Percentiles rank a stretch among this genome's conserved stretches.
Conservation (phyloP, 2,797 vertebrate species). For the Falco naumanni region DNA sequence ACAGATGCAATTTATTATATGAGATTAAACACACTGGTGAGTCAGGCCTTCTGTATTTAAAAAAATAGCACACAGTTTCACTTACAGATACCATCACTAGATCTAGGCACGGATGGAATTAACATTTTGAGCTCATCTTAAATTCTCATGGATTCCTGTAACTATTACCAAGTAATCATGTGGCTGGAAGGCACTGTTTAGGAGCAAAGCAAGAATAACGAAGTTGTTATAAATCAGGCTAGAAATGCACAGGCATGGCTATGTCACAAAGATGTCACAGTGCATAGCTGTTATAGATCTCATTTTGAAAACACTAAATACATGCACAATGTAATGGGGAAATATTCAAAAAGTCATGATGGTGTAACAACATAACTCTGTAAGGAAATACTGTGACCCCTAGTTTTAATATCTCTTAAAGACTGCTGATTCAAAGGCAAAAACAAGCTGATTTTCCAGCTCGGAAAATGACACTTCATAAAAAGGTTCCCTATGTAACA, state of each 20-base stretch:
- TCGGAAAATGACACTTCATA: neutral
- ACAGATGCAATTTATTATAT: constrained; percentile 57
- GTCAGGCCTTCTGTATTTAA: constrained; percentile 36
- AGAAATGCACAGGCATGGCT: neutral
- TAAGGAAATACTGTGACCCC: neutral
- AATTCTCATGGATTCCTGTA: neutral
- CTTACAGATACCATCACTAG: neutral
- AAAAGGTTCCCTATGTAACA: neutral
- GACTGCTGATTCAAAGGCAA: neutral
- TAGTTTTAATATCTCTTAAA: neutral
- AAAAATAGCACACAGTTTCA: constrained; percentile 1
- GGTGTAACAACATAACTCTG: fast-evolving
- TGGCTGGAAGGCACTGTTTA: neutral
- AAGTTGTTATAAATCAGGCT: neutral
- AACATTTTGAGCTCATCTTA: neutral
- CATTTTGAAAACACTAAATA: neutral
- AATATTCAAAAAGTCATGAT: neutral
- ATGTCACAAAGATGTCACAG: neutral
- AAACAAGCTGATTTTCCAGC: neutral
- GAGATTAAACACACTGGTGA: constrained; percentile 54
- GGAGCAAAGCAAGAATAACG: neutral
- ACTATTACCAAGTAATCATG: neutral
- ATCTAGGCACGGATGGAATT: neutral
- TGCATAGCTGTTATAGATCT: neutral
- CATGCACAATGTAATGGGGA: neutral